Evolutionary conservation across 2,113 vertebrate genomes (phyloP), one percentile per base, ranked within the genome.

Genomic region (Eira barbara): DNA sequence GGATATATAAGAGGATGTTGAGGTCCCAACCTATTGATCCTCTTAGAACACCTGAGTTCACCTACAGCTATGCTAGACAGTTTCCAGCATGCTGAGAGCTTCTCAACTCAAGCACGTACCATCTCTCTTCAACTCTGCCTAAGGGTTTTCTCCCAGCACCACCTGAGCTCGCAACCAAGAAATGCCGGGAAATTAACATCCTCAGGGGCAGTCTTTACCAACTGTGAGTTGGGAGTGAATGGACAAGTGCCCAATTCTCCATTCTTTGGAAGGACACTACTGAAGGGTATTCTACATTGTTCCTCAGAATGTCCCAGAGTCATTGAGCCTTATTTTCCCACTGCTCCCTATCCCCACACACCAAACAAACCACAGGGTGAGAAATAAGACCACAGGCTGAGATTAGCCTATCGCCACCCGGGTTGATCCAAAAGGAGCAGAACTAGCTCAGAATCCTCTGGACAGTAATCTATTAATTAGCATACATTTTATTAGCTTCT

Each of bases 401-500:
- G 76, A 86, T 71, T 49, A 97, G 17, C 0, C 21, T 84, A 63
- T 15, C 27, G 34, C 45, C 93, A 96, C 96, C 86, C 94, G 81
- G 83, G 87, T 79, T 83, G 78, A 97, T 67, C 88, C 95, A 86
- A 92, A 69, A 27, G 31, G 59, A 47, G 27, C 61, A 92, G 63
- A 57, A 86, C 78, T 96, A 87, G 89, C 83, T 98, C 80, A 93
- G 90, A 97, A 79, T 87, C 91, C 96, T 97, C 82, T 97, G 84
- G 96, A 45, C 47, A 69, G 73, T 12, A 12, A 94, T 47, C n/a
- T 47, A 29, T 36, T 65, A 52, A 23, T 15, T 71, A 29, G 36
- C 1, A 17, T 3, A 8, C 1, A 0, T 12, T 45, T 7, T 15
- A 52, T 29, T 42, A 47, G 7, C 25, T 57, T 73, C 57, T 45